Evolutionary conservation across 2,888 invertebrate species (phyloP), one percentile per base, ranked within the genome.

Genomic region (Drosophila neutralis): DNA sequence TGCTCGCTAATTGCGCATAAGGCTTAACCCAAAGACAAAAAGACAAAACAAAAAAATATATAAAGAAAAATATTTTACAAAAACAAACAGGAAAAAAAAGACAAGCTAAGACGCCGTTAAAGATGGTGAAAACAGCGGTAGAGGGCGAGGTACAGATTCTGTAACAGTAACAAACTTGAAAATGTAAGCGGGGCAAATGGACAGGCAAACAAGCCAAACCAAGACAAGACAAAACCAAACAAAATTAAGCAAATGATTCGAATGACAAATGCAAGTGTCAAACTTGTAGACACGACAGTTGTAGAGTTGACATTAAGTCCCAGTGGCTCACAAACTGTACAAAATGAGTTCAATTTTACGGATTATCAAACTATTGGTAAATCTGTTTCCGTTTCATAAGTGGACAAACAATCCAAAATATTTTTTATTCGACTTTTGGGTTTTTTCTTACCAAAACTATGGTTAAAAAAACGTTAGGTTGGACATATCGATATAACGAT

Each of bases 221-320:
- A 57, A 73, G 62, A 68, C 58, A 71, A 69, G 69, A 69, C 58
- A 56, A 76, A 65, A 67, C 69, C 51, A 58, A 62, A 67, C 57
- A 53, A 61, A 65, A 66, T 36, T 51, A 80, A 79, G 79, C 78
- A 84, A 84, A 84, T 67, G 72, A 83, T 69, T 18, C 72, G 56
- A 76, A 73, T 89, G 87, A 79, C 89, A 85, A 89, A 82, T 82
- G 85, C 85, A 87, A 83, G 83, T 83, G 91, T 87, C 85, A 87
- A 74, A 81, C 69, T 67, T 76, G 65, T 66, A 69, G 61, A 63
- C 68, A 65, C 64, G 60, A 58, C 48, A 31, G 57, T 71, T 69
- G 68, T 69, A 78, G 66, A 71, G 68, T 52, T 74, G 83, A 87
- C 83, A 82, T 65, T 83, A 85, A 85, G 75, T 76, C 69, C 48